Evolutionary conservation across 30 jellyfish, hydroid and myxozoan species (phyloP), one percentile per base, ranked within the genome.

Genomic region (Catostylus mosaicus): DNA sequence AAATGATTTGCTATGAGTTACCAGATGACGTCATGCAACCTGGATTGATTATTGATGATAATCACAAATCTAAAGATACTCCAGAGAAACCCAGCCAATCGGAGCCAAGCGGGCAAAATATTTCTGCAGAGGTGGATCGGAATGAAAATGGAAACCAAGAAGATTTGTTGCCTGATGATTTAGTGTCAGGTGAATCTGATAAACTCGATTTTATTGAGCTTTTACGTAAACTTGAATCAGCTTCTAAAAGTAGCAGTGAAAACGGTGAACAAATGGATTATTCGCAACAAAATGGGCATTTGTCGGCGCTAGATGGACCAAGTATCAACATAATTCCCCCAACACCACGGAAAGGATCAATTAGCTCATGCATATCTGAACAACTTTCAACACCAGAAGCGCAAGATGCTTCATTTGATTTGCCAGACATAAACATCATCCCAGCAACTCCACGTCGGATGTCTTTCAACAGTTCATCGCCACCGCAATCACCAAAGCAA

Each of bases 291-390:
- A 77, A 11, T 9, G 79, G 35, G 10, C n/a, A 8, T 18, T 16
- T 68, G 3, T 46, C 50, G 27, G 84, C 34, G 3, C 16, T 30
- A 0, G 27, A 35, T 40, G 68, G 56, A 1, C 86, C 92, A 8
- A 20, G 64, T 47, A 82, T 82, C 56, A 48, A 69, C 9, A 74
- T 82, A 14, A 82, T 74, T 32, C 92, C 92, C 0, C 92, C 92
- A 2, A 69, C 92, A 11, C 92, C 92, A 6, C 84, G 92, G 19
- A 82, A 46, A 57, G 48, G 56, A 27, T 82, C 86, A 12, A 38
- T 57, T 12, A 29, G 80, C 50, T 68, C 92, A 22, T 20, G 30
- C n/a, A 0, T 43, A 16, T 40, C 84, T 5, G 85, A 61, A 1
- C 29, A 23, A 4, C 40, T 24, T 16, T 29, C 54, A 16, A 6